A percentile compares a stretch with the other conserved stretches of the same genome.
These are phyloP conservation scores for Labeo rohita DNA, from an alignment of 2,113 vertebrate species.

Conservation along the genomic window DNA sequence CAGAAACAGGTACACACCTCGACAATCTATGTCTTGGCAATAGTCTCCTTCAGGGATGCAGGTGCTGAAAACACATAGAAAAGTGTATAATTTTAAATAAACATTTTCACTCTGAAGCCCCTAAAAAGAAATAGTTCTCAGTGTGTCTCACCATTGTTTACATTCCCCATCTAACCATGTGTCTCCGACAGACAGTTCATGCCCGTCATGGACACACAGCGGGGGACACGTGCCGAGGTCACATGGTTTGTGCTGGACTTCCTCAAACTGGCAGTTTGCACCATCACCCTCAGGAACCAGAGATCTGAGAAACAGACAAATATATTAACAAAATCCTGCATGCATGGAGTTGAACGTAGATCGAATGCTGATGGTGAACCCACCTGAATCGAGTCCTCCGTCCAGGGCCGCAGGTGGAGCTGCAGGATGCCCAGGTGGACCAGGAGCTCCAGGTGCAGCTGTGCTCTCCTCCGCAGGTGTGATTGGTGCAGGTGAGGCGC, in stretches of 20 bases:
- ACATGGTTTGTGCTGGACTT: slow-evolving; percentile 81
- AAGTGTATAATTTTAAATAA: background rate
- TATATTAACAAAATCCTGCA: background rate
- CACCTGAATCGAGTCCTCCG: slow-evolving; percentile 83
- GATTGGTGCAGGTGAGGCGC: slow-evolving; percentile 76
- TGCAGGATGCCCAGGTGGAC: slow-evolving; percentile 87
- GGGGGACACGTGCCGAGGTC: slow-evolving; percentile 78
- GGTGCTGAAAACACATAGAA: slow-evolving; percentile 71
- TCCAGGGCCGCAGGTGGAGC: slow-evolving; percentile 78
- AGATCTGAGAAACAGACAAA: slow-evolving; percentile 67
- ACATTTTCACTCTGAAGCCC: background rate
- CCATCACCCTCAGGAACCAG: slow-evolving; percentile 71
- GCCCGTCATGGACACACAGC: slow-evolving; percentile 77
- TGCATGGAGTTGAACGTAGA: background rate
- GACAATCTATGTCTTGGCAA: slow-evolving; percentile 80
- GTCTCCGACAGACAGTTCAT: slow-evolving; percentile 77
- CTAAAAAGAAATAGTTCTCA: background rate
- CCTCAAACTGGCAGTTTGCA: slow-evolving; percentile 76
- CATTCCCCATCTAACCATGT: slow-evolving; percentile 85
- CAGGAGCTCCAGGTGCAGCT: slow-evolving; percentile 85
- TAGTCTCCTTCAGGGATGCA: slow-evolving; percentile 86
- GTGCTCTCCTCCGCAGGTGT: slow-evolving; percentile 68
- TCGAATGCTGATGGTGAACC: background rate
- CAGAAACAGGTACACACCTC: slow-evolving; percentile 70
- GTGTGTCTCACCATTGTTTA: slow-evolving; percentile 80